Conservation (phyloP, 2,113 vertebrate genomes). For the Halichoerus grypus region DNA sequence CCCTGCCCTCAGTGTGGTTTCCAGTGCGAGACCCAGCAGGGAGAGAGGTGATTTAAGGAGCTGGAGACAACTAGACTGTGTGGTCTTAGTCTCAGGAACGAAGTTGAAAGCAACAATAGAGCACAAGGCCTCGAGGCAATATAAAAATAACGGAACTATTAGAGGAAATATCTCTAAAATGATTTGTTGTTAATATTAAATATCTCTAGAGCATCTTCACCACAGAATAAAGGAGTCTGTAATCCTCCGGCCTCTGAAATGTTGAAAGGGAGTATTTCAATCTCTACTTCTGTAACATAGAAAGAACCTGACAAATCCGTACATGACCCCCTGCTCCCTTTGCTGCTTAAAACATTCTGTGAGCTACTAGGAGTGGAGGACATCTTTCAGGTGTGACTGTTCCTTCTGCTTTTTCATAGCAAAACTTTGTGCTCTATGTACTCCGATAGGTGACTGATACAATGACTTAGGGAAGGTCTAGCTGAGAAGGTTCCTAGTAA, state of each 20-base stretch:
- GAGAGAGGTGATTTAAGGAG: neutral
- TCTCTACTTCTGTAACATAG: neutral
- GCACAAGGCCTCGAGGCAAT: neutral
- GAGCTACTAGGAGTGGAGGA: neutral
- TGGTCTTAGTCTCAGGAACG: neutral
- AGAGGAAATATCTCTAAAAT: neutral
- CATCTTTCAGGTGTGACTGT: neutral
- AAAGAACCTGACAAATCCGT: neutral
- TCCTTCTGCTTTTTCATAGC: neutral
- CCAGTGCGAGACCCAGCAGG: neutral
- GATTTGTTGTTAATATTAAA: neutral
- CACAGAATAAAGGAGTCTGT: neutral
- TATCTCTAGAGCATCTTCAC: neutral
- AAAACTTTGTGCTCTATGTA: neutral
- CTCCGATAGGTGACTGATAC: neutral
- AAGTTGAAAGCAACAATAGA: conserved; percentile 8
- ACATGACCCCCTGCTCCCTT: neutral
- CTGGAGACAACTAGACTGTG: neutral
- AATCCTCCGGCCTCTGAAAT: neutral
- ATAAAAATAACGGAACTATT: neutral
- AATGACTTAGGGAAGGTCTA: neutral
- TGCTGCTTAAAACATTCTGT: neutral
- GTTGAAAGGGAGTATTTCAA: neutral
- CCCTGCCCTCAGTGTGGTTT: neutral
- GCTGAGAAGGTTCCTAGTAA: neutral